Evolutionary conservation across 2,113 vertebrate species (phyloP).

Genomic region (zebrafish (Danio rerio)): GRCz12tu NC_133180.1:32871001-32871500

Average conservation of each 20-base stretch:
- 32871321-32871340: constrained; percentile 83
- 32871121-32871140: constrained; percentile 77
- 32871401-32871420: too few species aligned
- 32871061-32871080: constrained; percentile 79
- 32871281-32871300: constrained; percentile 80
- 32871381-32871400: neutral
- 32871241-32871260: constrained; percentile 82
- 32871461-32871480: constrained; percentile 71
- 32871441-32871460: too few species aligned
- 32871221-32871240: constrained; percentile 77
- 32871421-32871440: too few species aligned
- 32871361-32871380: constrained; percentile 34
- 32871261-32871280: constrained; percentile 80
- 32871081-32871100: constrained; percentile 75
- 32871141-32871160: constrained; percentile 80
- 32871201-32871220: constrained; percentile 75
- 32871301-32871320: constrained; percentile 78
- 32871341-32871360: constrained; percentile 78
- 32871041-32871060: constrained; percentile 70
- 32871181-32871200: constrained; percentile 75
- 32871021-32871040: neutral
- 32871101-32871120: constrained; percentile 77
- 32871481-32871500: constrained; percentile 87
- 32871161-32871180: constrained; percentile 78
- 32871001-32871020: too few species aligned